These are phyloP conservation scores for Melanostigma gelatinosum DNA, from an alignment of 2,113 vertebrate species.

Conservation along the genomic window DNA sequence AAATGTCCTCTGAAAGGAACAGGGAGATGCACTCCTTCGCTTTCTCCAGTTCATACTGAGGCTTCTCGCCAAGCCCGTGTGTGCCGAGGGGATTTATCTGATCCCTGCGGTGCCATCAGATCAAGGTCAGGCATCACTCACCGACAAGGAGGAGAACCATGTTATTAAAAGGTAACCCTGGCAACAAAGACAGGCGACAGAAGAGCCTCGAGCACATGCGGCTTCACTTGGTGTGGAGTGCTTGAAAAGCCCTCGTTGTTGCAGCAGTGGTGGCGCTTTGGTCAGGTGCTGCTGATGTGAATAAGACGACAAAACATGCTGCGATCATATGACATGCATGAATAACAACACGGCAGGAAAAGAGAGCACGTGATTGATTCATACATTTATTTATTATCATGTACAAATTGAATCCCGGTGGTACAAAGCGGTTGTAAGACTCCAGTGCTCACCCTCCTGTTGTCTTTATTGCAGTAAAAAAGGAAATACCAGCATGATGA, in stretches of 20 bases:
- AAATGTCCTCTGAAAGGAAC: background rate
- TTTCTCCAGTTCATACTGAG: background rate
- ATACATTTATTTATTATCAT: constrained; percentile 81
- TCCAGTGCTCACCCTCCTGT: constrained; percentile 74
- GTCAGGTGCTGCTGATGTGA: background rate
- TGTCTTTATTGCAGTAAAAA: constrained; percentile 82
- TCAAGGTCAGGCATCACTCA: constrained; percentile 15
- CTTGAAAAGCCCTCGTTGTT: constrained; percentile 26
- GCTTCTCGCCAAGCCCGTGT: too few relatives aligned
- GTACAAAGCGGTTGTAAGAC: constrained; percentile 82
- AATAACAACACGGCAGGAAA: constrained; percentile 3
- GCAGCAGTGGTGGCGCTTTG: background rate
- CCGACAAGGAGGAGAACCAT: background rate
- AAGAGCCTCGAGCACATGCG: background rate
- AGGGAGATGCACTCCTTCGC: background rate
- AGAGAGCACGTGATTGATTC: constrained; percentile 59
- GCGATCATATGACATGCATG: background rate
- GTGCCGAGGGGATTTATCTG: background rate
- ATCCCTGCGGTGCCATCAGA: background rate
- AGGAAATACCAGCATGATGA: constrained; percentile 77
- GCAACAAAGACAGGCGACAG: constrained; percentile 17
- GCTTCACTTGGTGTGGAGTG: constrained; percentile 5
- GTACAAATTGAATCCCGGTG: constrained; percentile 81
- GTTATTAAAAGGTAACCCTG: constrained; percentile 29
- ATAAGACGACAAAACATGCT: background rate